Evolutionary conservation across 2,113 vertebrate species (phyloP), one percentile per base, ranked within the genome.

Genomic region (Actenoides lindsayi): DNA sequence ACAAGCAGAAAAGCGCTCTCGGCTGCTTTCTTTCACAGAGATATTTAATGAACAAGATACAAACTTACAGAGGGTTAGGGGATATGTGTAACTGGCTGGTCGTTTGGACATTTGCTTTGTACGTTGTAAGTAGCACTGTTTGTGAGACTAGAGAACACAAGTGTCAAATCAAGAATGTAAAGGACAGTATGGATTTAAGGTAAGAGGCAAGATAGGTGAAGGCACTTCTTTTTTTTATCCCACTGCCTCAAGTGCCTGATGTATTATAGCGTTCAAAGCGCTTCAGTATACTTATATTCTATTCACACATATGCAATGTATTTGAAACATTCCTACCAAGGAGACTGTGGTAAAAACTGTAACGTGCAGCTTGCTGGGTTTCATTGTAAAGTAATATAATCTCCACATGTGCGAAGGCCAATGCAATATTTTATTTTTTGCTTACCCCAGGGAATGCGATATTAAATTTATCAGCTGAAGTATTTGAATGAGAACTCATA

Each of bases 381-480:
- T 97, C 89, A 86, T 95, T 97, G 94, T 87, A 87, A 95, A 82
- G 95, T 96, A 97, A 97, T 96, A 96, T 82, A 95, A 97, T 96
- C 95, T 97, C 94, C 96, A 97, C 69, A 96, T 97, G 96, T 93
- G 96, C 5, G 41, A 91, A 95, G 88, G 91, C 91, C 83, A 75
- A 51, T 87, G 93, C 90, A 91, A 76, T 97, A 96, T 96, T 97
- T 97, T 97, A 96, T 91, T 96, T 96, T 97, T 94, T 94, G 83
- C 94, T 95, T 95, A 89, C 95, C 87, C 87, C 44, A 30, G 94
- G 90, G 97, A 97, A 95, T 65, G 74, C 68, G 91, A 96, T 96
- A 97, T 97, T 96, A 95, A 97, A 97, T 97, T 97, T 97, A 97
- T 97, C 96, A 97, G 86, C 95, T 96, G 93, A 94, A 91, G 73